These are phyloP conservation scores for Macrotrachela quadricornifera DNA, from an alignment of 1,140 invertebrate genomes.

Conservation along the genomic window DNA sequence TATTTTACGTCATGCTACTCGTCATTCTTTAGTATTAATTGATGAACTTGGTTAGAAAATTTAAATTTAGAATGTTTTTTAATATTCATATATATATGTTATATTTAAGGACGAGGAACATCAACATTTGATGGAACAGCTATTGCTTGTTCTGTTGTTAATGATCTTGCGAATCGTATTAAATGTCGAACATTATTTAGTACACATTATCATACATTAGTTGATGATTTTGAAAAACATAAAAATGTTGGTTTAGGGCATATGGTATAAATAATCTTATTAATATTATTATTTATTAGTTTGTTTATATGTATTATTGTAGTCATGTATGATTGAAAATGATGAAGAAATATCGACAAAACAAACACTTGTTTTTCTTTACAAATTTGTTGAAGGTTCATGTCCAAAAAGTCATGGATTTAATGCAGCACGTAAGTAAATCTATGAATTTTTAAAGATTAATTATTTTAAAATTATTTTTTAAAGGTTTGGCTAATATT, in stretches of 20 bases:
- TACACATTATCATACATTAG: conserved; percentile 82
- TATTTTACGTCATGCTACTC: conserved; percentile 64
- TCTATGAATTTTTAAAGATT: too few relatives aligned
- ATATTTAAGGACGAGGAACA: conserved; percentile 48
- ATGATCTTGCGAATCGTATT: conserved; percentile 45
- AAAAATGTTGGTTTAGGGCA: conserved; percentile 55
- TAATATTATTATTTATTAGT: background rate
- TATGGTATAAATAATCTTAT: conserved; percentile 45
- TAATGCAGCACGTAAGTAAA: conserved; percentile 54
- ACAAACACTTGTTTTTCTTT: conserved; percentile 59
- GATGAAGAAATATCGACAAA: conserved; percentile 44
- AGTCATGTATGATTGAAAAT: conserved; percentile 81
- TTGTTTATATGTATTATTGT: conserved; percentile 13
- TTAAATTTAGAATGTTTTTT: too few relatives aligned
- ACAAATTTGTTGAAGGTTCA: conserved; percentile 68
- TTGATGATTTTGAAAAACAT: conserved; percentile 54
- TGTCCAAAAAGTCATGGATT: conserved; percentile 98
- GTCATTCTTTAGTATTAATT: conserved; percentile 67
- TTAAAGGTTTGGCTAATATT: too few relatives aligned
- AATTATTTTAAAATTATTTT: too few relatives aligned
- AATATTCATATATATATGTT: too few relatives aligned
- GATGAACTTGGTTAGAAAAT: conserved; percentile 48
- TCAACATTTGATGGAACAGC: conserved; percentile 87
- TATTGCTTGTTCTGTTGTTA: conserved; percentile 66
- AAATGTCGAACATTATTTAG: conserved; percentile 68